Percentiles rank a stretch among this genome's conserved stretches.
These are phyloP conservation scores for Drosophila picticornis DNA, from an alignment of 2,888 invertebrate species.

Conservation along the genomic window DNA sequence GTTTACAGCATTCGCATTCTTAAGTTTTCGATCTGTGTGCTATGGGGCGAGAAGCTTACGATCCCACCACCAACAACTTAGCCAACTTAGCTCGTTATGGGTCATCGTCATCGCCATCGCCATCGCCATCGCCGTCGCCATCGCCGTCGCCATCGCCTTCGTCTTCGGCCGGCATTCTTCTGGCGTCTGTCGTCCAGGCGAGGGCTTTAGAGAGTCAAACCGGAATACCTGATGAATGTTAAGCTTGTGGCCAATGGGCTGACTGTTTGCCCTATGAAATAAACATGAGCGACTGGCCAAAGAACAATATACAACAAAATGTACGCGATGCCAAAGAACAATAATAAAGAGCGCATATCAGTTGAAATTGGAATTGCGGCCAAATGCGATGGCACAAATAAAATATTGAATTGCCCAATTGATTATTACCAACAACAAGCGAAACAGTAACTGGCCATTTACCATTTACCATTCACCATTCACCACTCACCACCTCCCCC, in stretches of 20 bases:
- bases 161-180: slow-evolving; percentile 33
- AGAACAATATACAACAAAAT: slow-evolving; percentile 20
- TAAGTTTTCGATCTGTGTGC: slow-evolving; percentile 49
- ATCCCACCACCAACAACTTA: slow-evolving; percentile 29
- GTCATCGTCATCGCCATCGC: slow-evolving; percentile 48
- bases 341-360: slow-evolving; percentile 33
- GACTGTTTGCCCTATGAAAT: slow-evolving; percentile 40
- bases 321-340: background rate
- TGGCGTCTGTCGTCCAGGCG: slow-evolving; percentile 22
- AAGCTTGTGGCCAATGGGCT: slow-evolving; percentile 43
- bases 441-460: background rate
- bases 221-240: slow-evolving; percentile 59
- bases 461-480: background rate
- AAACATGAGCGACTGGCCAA: slow-evolving; percentile 27
- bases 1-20: slow-evolving; percentile 74
- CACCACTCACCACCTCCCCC: background rate
- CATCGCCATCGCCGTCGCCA: background rate
- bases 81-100: slow-evolving; percentile 49
- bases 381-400: slow-evolving; percentile 69
- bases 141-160: background rate
- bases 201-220: slow-evolving; percentile 36
- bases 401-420: slow-evolving; percentile 63
- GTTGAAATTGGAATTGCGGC: slow-evolving; percentile 58
- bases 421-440: slow-evolving; percentile 26
- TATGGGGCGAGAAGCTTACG: slow-evolving; percentile 51